Evolutionary conservation across 1,140 invertebrate genomes (phyloP).

Genomic region (Zaprionus davidi): DNA sequence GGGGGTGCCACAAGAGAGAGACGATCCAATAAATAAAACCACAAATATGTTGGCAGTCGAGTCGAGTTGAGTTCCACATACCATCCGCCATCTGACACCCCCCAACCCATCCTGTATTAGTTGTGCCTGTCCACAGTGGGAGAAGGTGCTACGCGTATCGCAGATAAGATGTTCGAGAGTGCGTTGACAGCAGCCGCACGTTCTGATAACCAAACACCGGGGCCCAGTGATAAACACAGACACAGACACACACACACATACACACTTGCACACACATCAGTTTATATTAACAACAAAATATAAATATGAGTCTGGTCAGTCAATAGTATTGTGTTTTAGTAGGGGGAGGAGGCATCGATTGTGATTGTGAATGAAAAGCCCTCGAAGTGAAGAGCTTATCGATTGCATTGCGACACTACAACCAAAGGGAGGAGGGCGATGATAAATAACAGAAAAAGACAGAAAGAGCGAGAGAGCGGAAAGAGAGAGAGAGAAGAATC

Average conservation of each 20-base stretch:
- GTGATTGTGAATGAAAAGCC: slow-evolving; percentile 11
- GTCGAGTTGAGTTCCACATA: slow-evolving; percentile 2
- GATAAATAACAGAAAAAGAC: too few species aligned
- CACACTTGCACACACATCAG: neutral
- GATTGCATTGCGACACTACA: slow-evolving; percentile 12
- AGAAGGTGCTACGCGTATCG: neutral
- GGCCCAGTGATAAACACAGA: slow-evolving; percentile 10
- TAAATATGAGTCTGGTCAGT: slow-evolving; percentile 8
- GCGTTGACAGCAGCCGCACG: slow-evolving; percentile 45
- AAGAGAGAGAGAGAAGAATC: neutral
- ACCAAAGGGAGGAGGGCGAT: neutral
- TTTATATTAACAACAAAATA: slow-evolving; percentile 3
- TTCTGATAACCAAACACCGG: slow-evolving; percentile 19
- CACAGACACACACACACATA: neutral
- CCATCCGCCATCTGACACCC: neutral
- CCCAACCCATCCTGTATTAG: neutral
- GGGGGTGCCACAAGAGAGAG: slow-evolving; percentile 4
- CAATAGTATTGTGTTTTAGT: neutral
- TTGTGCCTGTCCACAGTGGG: neutral
- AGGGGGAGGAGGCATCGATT: neutral
- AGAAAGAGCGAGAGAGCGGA: neutral
- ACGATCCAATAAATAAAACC: slow-evolving; percentile 48
- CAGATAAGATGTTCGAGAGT: slow-evolving; percentile 52
- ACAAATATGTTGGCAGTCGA: slow-evolving; percentile 34
- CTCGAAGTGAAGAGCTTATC: slow-evolving; percentile 6